Evolutionary conservation across 2,888 invertebrate species (phyloP), one percentile per base, ranked within the genome.

Genomic region (Microchrysa polita): DNA sequence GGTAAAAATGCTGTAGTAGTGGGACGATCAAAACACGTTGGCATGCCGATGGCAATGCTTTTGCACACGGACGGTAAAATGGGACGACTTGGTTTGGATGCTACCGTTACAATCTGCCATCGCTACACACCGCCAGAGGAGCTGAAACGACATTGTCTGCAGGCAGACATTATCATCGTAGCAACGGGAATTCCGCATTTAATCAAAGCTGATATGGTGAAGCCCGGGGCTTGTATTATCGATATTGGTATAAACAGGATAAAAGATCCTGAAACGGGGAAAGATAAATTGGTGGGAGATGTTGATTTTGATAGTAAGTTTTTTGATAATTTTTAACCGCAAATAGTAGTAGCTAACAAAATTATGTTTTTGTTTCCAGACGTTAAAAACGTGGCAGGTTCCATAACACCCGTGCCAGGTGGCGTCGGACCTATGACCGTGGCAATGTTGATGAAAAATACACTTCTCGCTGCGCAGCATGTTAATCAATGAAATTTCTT

Each of bases 361-460:
- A 34, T 34, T 7, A n/a, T n/a, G n/a, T 34, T 34, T 34, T 7
- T 7, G 2, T 60, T 59, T 67, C 74, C 86, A 91, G 90, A 88
- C 83, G 95, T 95, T 0, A 88, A 88, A 74, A 88, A 94, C 84
- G 87, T 94, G 23, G 96, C 96, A 9, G 93, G 94, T 10, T 88
- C 91, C 71, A 91, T 97, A 61, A 95, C 96, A 0, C 96, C 96
- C 0, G 97, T 96, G 0, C 96, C 96, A 0, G 90, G 96, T 1
- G 97, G 97, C 1, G 96, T 95, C 4, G 96, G 96, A 0, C 96
- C 96, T 0, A 94, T 96, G 92, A 97, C 97, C 0, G 96, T 96
- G 0, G 93, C 95, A 0, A 96, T 96, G 95, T 84, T 97, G 44
- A 94, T 97, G 94, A 90, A 90, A 78, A 97, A 97, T 82, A 96